Base-by-base conservation (phyloP, 2,888 invertebrate species). In the Cerceris ruficornis region DNA sequence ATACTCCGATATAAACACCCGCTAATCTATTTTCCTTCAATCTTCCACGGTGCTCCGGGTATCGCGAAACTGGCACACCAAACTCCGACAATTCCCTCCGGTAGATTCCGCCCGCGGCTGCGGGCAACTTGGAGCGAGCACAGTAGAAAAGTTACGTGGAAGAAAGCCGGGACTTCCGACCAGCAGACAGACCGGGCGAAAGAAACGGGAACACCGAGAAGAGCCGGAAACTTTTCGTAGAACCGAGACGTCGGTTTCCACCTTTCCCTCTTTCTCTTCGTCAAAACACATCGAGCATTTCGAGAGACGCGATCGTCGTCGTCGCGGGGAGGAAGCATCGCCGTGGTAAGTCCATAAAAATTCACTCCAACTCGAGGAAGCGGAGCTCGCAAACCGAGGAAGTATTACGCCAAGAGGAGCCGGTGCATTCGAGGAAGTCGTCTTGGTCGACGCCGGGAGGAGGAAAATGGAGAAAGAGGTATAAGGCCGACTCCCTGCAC, bases 401-500 rank as follows among this genome's bases (percentile, higher is more conserved):
- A 28, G 11, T 46, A 46, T 11, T 11, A 11, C 9, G 46, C 8
- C 2, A 11, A 46, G 46, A n/a, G 75, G 49, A 41, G 57, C 57
- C 11, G 28, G n/a, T 43, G 41, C 68, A 52, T 59, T 74, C 57
- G 13, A 71, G 79, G 74, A 82, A 75, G 60, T 80, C 61, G 61
- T 59, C 69, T n/a, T 49, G 6, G 17, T 58, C 28, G 65, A 72
- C 28, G 28, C 28, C 28, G 28, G 73, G 75, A 73, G 74, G 70
- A 58, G 57, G 77, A 64, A 66, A 58, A 67, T 50, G 62, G 70
- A 69, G 59, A 46, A 60, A 9, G n/a, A 15, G 46, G 46, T 39
- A 43, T 54, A 50, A 58, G 58, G 58, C 55, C 28, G 17, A 7
- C 13, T 7, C 7, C 55, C 7, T 55, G 8, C 55, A 17, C 7